Evolutionary conservation across 2,113 vertebrate species (phyloP), one percentile per base, ranked within the genome.

Genomic region (Ictidomys tridecemlineatus): DNA sequence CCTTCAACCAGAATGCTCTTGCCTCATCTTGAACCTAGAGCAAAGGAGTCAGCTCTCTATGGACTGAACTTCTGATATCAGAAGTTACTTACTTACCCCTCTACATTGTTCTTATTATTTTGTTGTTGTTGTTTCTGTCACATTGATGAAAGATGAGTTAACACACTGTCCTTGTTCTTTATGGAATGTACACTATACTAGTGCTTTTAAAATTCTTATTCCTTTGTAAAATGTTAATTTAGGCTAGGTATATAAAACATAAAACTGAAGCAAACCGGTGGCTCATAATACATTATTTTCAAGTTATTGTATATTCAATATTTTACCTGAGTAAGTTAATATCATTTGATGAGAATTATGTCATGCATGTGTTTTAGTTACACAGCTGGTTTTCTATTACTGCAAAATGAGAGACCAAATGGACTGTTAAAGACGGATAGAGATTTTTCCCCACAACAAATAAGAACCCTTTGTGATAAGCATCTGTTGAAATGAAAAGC

Each of bases 321-420:
- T 58, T 94, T 96, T 77, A 13, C 34, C 5, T 78, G 82, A 63
- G 42, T 78, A 89, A 63, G 42, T 88, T 92, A 58, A 39, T 1
- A 69, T 32, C 34, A 89, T 80, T 89, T 69, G 16, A 69, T 85
- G 51, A 86, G 73, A 89, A 83, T 86, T 80, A 39, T 80, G 63
- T 24, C n/a, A 78, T 39, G 16, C 61, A 5, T 53, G 45, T 37
- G 4, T 30, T 72, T 87, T n/a, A 77, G 53, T 65, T 77, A 37
- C 45, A 76, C 22, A 93, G 30, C 7, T 82, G 32, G 14, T 9
- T 72, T 61, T 65, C n/a, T 26, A 48, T 14, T 72, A 32, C n/a
- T 87, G n/a, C 0, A 39, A 72, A 24, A 76, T 53, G 63, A 51
- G 48, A 45, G 13, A 76, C 4, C 30, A 87, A 70, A 70, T 37